These are phyloP conservation scores for Meloidogyne exigua DNA, from an alignment of 1,140 invertebrate genomes.

Conservation along the genomic window DNA sequence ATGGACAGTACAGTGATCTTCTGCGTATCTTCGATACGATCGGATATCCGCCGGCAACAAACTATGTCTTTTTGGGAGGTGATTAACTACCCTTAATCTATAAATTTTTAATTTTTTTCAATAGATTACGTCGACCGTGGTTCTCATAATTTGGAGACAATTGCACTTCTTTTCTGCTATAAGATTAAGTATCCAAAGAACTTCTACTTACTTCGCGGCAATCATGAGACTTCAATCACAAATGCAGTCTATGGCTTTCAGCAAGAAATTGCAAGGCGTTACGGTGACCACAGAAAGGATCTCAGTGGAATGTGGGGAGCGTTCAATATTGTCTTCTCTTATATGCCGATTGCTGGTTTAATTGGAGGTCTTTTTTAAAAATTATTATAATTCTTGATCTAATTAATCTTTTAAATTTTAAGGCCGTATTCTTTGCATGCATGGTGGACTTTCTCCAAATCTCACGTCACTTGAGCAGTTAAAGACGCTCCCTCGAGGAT, in stretches of 20 bases:
- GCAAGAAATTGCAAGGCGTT: constrained; percentile 19
- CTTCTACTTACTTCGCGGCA: constrained; percentile 66
- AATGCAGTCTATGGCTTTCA: constrained; percentile 64
- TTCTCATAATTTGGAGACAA: constrained; percentile 9
- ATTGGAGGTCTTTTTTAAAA: constrained; percentile 76
- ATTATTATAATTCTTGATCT: not conserved
- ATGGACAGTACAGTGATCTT: constrained; percentile 94
- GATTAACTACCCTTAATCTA: not conserved
- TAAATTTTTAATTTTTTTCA: constrained; percentile 6
- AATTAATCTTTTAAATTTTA: not conserved
- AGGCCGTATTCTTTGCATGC: constrained; percentile 66
- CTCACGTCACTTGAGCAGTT: constrained; percentile 60
- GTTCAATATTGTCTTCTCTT: constrained; percentile 66
- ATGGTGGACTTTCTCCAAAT: constrained; percentile 78
- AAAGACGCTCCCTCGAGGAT: not conserved
- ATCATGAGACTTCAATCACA: constrained; percentile 72
- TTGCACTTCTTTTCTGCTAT: constrained; percentile 10
- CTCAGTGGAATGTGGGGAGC: constrained; percentile 15
- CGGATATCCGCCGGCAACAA: constrained; percentile 34
- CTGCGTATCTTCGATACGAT: constrained; percentile 37
- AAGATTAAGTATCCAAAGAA: constrained; percentile 26
- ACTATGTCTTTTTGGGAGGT: constrained; percentile 40
- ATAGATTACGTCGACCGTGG: constrained; percentile 25
- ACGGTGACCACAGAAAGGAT: not conserved
- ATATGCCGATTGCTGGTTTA: constrained; percentile 72